Conservation (phyloP, 2,888 invertebrate genomes). For the Arrhopalites spinosus region DNA sequence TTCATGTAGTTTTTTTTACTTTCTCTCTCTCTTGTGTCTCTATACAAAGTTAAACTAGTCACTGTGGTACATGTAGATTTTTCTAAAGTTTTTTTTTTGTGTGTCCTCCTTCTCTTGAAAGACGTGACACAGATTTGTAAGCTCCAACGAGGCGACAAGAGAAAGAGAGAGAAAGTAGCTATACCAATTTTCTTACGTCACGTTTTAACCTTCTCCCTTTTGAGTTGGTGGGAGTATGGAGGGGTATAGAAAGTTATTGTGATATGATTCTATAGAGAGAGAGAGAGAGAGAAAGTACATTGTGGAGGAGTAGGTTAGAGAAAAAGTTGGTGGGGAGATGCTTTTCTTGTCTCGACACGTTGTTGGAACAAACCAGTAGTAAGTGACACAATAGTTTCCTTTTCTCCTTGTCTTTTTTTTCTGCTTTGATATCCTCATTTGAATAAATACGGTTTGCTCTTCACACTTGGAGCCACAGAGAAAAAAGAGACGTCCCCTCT, state of each 20-base stretch:
- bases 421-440: constrained; percentile 20
- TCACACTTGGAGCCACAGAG: background rate
- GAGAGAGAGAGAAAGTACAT: background rate
- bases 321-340: background rate
- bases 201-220: background rate
- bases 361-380: background rate
- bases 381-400: background rate
- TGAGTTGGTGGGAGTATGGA: background rate
- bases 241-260: background rate
- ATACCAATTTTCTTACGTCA: background rate
- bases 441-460: constrained; percentile 5
- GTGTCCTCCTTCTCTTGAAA: too few relatives aligned
- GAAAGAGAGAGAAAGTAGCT: background rate
- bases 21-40: too few relatives aligned
- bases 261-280: background rate
- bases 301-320: background rate
- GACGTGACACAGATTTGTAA: constrained; percentile 12
- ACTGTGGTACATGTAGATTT: too few relatives aligned
- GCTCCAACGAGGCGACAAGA: background rate
- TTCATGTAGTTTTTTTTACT: too few relatives aligned
- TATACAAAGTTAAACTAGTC: too few relatives aligned
- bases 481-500: background rate
- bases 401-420: background rate
- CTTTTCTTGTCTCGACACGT: background rate
- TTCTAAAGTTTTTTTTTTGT: too few relatives aligned